phyloP scores from a whole-genome alignment of 2,888 invertebrate genomes.

The Drosophila eohydei region DNA sequence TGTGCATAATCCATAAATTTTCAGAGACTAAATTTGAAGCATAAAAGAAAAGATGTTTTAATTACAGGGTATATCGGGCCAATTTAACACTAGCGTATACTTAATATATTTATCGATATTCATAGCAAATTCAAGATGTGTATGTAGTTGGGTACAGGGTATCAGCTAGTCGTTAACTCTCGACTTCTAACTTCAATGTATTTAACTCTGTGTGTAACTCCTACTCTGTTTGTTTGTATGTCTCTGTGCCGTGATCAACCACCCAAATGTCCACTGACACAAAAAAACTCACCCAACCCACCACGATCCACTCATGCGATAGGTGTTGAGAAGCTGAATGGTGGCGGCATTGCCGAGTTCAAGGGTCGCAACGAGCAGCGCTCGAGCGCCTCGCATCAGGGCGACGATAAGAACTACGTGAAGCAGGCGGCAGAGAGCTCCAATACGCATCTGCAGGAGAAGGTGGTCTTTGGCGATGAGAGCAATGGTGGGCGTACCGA shows the following conservation, averaged over 20 bases:
- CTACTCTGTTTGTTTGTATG: conserved; percentile 57
- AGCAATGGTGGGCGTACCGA: conserved; percentile 85
- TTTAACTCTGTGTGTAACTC: conserved; percentile 40
- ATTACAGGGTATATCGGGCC: background rate
- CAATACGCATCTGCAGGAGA: conserved; percentile 86
- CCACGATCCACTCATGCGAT: conserved; percentile 65
- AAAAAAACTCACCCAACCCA: conserved; percentile 12
- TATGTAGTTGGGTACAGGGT: conserved; percentile 13
- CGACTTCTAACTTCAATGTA: conserved; percentile 21
- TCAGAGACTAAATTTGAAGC: background rate
- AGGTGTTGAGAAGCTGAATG: conserved; percentile 88
- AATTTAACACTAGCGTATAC: background rate
- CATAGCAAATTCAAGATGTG: conserved; percentile 1
- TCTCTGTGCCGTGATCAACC: conserved; percentile 49
- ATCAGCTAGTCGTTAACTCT: conserved; percentile 6
- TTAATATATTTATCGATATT: background rate
- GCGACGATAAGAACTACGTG: conserved; percentile 86
- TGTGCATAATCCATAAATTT: background rate
- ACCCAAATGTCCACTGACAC: conserved; percentile 59
- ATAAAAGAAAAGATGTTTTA: background rate
- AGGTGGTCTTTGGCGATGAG: conserved; percentile 86
- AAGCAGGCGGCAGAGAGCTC: conserved; percentile 85
- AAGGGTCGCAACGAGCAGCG: conserved; percentile 88
- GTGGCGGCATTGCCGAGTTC: conserved; percentile 88
- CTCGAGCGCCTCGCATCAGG: conserved; percentile 86